phyloP scores from a whole-genome alignment of 2,797 vertebrate genomes.

The Chromis chromis region DNA sequence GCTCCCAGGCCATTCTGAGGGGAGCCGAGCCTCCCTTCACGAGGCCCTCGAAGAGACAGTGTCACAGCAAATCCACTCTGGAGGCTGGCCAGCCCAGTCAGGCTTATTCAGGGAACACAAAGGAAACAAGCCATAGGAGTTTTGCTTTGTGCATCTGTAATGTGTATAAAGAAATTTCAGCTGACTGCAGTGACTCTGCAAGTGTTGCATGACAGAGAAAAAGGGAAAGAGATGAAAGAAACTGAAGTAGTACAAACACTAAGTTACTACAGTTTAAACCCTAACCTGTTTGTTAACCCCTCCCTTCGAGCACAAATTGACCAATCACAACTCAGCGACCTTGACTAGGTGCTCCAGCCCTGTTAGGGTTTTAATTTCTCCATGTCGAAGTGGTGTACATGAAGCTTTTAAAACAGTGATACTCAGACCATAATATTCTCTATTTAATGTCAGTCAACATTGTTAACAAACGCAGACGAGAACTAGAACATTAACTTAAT shows the following conservation, averaged over 20 bases:
- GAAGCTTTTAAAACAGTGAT: neutral
- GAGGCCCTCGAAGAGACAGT: slow-evolving; percentile 75
- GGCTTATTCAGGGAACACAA: slow-evolving; percentile 42
- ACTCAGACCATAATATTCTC: neutral
- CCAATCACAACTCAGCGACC: neutral
- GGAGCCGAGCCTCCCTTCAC: slow-evolving; percentile 65
- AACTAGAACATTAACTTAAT: too few species aligned
- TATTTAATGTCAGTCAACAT: neutral
- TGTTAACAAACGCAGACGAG: neutral
- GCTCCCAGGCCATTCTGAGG: slow-evolving; percentile 74
- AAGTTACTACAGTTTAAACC: neutral
- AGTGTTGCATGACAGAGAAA: neutral
- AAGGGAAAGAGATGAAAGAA: neutral
- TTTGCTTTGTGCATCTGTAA: slow-evolving; percentile 33
- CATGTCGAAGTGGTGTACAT: neutral
- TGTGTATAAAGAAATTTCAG: slow-evolving; percentile 7
- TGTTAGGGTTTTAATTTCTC: neutral
- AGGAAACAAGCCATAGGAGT: slow-evolving; percentile 48
- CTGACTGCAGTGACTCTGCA: neutral
- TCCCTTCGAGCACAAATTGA: neutral
- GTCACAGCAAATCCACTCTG: slow-evolving; percentile 79
- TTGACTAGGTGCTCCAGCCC: neutral
- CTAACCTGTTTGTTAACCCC: neutral
- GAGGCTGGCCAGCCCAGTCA: slow-evolving; percentile 59
- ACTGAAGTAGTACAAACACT: neutral